Evolutionary conservation across 1,140 invertebrate genomes (phyloP), one percentile per base, ranked within the genome.

Genomic region (Dendrolimus punctatus): DNA sequence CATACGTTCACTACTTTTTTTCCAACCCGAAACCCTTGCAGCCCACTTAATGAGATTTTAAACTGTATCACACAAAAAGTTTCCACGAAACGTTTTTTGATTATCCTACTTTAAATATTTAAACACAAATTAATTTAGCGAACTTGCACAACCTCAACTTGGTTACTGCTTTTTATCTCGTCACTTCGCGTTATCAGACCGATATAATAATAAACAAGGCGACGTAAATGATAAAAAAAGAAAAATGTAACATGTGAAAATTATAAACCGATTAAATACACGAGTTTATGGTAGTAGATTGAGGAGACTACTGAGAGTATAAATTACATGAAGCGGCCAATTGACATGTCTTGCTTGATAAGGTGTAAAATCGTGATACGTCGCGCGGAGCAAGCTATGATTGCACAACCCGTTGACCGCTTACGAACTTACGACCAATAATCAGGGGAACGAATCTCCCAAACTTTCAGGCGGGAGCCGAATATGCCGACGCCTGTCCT

Each of bases 401-500:
- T 76, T 73, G 66, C 71, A 70, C 66, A 70, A 75, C 55, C 57
- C 43, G 50, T 43, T 45, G 55, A 55, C 58, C 57, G 67, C 63
- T 64, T 68, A 68, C 56, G 58, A 66, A 66, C 63, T 64, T 68
- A 68, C 56, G 58, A 66, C 47, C 54, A 60, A 62, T 46, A 53
- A 52, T 55, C 45, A 45, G 42, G 23, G 39, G 6, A 44, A 40
- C 51, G 49, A n/a, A 45, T 53, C 9, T 45, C 48, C 46, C 41
- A 49, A 55, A 55, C 53, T 64, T 61, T 59, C 60, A 66, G 58
- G 54, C 63, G 57, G 68, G 63, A 64, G 54, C 60, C 58, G 23
- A 69, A 67, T 62, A 47, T 62, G 49, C 47, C 58, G 62, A 72
- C 82, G 82, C 74, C 79, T 81, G 76, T 80, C 76, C 82, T 74